Conservation (phyloP, 2,113 vertebrate genomes). For the Rhinolophus ferrumequinum region DNA sequence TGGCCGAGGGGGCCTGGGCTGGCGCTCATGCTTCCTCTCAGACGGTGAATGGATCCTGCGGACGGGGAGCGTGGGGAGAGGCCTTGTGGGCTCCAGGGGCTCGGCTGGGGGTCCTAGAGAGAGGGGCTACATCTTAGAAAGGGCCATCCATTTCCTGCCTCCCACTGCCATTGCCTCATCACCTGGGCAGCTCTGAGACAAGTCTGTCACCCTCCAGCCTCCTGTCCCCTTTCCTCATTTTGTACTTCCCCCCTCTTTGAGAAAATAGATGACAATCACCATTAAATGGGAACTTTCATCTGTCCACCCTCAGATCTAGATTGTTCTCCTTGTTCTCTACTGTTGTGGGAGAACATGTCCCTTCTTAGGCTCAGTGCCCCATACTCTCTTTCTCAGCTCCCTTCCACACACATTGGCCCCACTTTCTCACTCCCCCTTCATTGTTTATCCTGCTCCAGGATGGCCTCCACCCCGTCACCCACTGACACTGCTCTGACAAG, state of each 20-base stretch:
- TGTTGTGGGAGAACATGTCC: neutral
- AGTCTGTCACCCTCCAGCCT: neutral
- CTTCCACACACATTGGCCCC: neutral
- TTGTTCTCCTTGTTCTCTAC: neutral
- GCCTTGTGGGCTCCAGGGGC: slow-evolving; percentile 95
- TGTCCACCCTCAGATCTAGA: neutral
- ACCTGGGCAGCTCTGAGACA: neutral
- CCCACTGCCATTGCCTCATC: neutral
- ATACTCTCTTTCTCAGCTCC: neutral
- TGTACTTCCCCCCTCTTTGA: neutral
- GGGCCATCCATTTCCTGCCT: neutral
- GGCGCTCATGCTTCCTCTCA: slow-evolving; percentile 93
- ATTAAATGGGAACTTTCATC: neutral
- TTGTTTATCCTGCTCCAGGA: neutral
- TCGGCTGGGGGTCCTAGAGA: slow-evolving; percentile 93
- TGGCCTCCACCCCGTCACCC: neutral
- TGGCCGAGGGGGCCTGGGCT: slow-evolving; percentile 91
- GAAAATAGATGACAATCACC: neutral
- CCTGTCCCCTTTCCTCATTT: neutral
- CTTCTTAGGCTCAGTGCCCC: neutral
- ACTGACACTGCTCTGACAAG: neutral
- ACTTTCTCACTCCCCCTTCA: too few species aligned
- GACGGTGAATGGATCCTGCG: slow-evolving; percentile 93
- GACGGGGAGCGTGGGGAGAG: slow-evolving; percentile 94
- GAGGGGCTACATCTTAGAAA: slow-evolving; percentile 66